Percentiles rank a stretch among this genome's conserved stretches.
phyloP scores from a whole-genome alignment of 2,888 invertebrate species.

The Abrostola triplasia region DNA sequence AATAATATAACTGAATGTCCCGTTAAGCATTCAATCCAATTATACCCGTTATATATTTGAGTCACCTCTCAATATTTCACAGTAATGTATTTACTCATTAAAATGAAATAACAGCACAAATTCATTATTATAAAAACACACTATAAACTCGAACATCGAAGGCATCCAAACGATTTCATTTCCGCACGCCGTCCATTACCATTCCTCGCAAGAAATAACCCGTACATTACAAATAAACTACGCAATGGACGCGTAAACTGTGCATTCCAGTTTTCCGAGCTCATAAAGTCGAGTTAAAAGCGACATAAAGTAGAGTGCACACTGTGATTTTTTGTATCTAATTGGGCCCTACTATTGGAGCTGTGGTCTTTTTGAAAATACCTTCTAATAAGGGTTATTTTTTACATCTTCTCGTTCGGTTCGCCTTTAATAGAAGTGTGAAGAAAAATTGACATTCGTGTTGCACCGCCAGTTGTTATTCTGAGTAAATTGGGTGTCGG shows the following conservation, averaged over 20 bases:
- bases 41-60: too few relatives aligned
- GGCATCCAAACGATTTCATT: conserved; percentile 47
- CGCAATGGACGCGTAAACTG: conserved; percentile 64
- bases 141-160: conserved; percentile 7
- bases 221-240: conserved; percentile 56
- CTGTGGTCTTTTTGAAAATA: conserved; percentile 42
- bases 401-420: conserved; percentile 1
- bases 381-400: conserved; percentile 41
- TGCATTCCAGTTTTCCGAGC: conserved; percentile 59
- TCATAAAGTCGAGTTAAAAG: conserved; percentile 56
- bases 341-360: conserved; percentile 35
- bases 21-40: too few relatives aligned
- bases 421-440: conserved; percentile 19
- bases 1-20: too few relatives aligned
- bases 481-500: conserved; percentile 22
- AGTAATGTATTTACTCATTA: neutral
- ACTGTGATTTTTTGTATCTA: conserved; percentile 48
- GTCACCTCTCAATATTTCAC: neutral
- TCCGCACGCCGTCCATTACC: conserved; percentile 59
- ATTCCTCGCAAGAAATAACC: conserved; percentile 58
- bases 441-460: conserved; percentile 13
- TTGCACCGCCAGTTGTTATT: conserved; percentile 5
- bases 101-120: conserved; percentile 6
- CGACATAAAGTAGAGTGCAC: conserved; percentile 42
- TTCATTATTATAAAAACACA: conserved; percentile 12